Percentiles rank a stretch among this genome's conserved stretches.
These are phyloP conservation scores for Cactoblastis cactorum DNA, from an alignment of 2,888 invertebrate species.

Conservation along the genomic window DNA sequence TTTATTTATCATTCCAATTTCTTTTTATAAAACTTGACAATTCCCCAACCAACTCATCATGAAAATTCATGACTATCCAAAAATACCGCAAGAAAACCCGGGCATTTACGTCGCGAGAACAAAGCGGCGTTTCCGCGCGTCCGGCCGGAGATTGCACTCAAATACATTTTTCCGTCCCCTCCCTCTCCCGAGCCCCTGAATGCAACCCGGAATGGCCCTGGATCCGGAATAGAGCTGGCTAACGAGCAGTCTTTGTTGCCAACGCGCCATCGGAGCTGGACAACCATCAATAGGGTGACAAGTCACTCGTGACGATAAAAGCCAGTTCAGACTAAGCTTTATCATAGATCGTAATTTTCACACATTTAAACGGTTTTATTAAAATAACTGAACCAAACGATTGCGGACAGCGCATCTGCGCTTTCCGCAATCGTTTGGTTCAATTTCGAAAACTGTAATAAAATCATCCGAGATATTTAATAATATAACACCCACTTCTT, in stretches of 20 bases:
- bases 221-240: conserved; percentile 18
- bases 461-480: no score
- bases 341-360: no score
- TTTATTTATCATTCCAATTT: no score
- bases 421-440: no score
- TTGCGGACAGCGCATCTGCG: no score
- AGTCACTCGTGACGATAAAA: background rate
- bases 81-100: conserved; percentile 16
- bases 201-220: background rate
- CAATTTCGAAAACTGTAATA: no score
- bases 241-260: conserved; percentile 37
- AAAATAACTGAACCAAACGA: no score
- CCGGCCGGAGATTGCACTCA: conserved; percentile 50
- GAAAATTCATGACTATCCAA: conserved; percentile 13
- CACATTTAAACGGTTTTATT: no score
- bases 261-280: background rate
- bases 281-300: background rate
- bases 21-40: background rate
- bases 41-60: background rate
- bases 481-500: no score
- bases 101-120: conserved; percentile 20
- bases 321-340: background rate
- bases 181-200: background rate
- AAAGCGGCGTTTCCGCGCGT: conserved; percentile 30
- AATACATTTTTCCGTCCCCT: conserved; percentile 42